Evolutionary conservation across 2,888 invertebrate genomes (phyloP), one percentile per base, ranked within the genome.

Genomic region (Orthosia cruda): DNA sequence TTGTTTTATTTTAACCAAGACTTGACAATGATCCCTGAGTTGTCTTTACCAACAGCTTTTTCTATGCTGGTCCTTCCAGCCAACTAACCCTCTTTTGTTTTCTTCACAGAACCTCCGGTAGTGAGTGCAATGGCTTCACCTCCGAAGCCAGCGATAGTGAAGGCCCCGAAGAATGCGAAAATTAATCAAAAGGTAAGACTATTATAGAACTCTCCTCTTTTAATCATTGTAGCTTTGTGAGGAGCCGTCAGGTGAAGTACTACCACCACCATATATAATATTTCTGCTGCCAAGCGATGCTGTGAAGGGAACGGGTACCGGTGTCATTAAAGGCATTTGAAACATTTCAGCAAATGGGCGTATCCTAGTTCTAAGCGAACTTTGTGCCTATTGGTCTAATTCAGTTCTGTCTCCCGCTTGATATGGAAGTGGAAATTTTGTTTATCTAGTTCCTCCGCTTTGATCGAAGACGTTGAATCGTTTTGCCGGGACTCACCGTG

Each of bases 151-250:
- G 94, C 96, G 45, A 93, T 97, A 80, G 97, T 97, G 85, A 97
- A 97, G 86, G 94, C 95, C 13, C 93, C 96, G 49, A 97, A 96
- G 88, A 95, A 96, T 86, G 91, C 91, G 61, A 97, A 97, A 92
- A 93, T 97, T 82, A 97, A 97, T 86, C 97, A 96, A 68, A 97
- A 97, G 97, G 97, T 97, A 91, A 89, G 93, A 62, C 20, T n/a
- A 20, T 23, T 50, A 16, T 50, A 3, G 12, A 49, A 23, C 16
- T 16, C 1, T 50, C 3, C 32, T 3, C 47, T 26, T 55, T 9
- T 13, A 4, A 9, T 55, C 4, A 5, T 18, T 12, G 15, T n/a
- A n/a, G 3, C 7, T 15, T 47, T 52, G 15, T 45, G 9, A 47
- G 16, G 3, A 57, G 9, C 12, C 32, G 12, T n/a, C 45, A 15